These are phyloP conservation scores for Osmerus mordax DNA, from an alignment of 2,113 vertebrate genomes.

Conservation along the genomic window DNA sequence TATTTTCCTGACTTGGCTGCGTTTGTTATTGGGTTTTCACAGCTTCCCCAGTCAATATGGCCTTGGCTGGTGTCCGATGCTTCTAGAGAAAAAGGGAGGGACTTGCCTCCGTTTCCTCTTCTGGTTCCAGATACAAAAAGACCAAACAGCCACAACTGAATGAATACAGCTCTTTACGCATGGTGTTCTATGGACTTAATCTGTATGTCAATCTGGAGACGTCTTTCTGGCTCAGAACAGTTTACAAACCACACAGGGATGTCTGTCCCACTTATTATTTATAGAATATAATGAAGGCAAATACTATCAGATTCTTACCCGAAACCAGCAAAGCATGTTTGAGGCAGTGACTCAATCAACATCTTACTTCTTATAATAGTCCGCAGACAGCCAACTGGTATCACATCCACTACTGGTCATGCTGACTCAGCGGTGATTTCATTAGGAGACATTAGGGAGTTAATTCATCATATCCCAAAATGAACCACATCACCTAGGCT, in stretches of 20 bases:
- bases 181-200: too few relatives aligned
- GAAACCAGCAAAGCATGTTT: too few relatives aligned
- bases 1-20: background rate
- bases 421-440: slow-evolving; percentile 8
- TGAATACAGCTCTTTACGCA: too few relatives aligned
- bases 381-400: background rate
- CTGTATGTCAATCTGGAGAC: too few relatives aligned
- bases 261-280: too few relatives aligned
- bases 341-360: background rate
- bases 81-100: background rate
- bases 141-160: too few relatives aligned
- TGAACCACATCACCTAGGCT: background rate
- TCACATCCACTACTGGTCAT: background rate
- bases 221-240: too few relatives aligned
- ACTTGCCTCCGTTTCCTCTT: background rate
- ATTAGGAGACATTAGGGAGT: background rate
- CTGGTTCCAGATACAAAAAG: background rate
- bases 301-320: too few relatives aligned
- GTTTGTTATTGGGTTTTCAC: background rate
- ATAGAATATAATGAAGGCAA: too few relatives aligned
- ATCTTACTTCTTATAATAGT: background rate
- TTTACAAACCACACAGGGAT: too few relatives aligned
- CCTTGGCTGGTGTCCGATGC: background rate
- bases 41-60: background rate
- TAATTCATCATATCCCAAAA: background rate